Evolutionary conservation across 1,140 invertebrate species (phyloP), one percentile per base, ranked within the genome.

Genomic region (Homalodisca vitripennis): DNA sequence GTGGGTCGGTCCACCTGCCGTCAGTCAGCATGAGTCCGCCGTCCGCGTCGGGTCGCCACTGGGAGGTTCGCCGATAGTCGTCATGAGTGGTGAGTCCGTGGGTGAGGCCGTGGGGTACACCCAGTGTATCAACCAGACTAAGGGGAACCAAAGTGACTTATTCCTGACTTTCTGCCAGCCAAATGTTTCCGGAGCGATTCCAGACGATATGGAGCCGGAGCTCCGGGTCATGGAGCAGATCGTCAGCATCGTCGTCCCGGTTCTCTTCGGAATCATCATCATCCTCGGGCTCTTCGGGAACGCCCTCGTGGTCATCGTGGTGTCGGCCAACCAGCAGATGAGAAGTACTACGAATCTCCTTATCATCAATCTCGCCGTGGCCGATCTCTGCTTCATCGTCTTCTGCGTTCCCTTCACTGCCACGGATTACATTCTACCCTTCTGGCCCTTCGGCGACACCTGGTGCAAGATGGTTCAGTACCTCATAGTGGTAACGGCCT

Each of bases 401-500:
- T 95, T 98, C 80, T 98, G 96, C 81, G 94, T 98, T 30, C 96
- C 96, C 0, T 95, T 95, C 77, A 97, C 94, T 2, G 93, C 92
- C 0, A 89, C 89, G 17, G 93, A 95, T 75, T 96, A 95, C 79
- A 90, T 93, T 0, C 80, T 94, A 73, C 86, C 89, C 0, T 87
- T 87, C 77, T 98, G 96, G 96, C 93, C 93, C 0, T 97, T 97
- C 77, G 94, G 95, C 12, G 87, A 91, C 74, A 78, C 89, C 67
- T 95, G 93, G 92, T 98, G 95, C 82, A 93, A 94, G 82, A 88
- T 93, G 24, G 91, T 94, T 0, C 88, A 92, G 75, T 93, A 92
- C 75, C 77, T 89, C 57, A 92, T 92, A 73, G 91, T 93, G 72
- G 94, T 97, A 1, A 96, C 92, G 13, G 95, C 94, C 0, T 96